phyloP scores from a whole-genome alignment of 2,888 invertebrate species.

The Plutella xylostella region DNA sequence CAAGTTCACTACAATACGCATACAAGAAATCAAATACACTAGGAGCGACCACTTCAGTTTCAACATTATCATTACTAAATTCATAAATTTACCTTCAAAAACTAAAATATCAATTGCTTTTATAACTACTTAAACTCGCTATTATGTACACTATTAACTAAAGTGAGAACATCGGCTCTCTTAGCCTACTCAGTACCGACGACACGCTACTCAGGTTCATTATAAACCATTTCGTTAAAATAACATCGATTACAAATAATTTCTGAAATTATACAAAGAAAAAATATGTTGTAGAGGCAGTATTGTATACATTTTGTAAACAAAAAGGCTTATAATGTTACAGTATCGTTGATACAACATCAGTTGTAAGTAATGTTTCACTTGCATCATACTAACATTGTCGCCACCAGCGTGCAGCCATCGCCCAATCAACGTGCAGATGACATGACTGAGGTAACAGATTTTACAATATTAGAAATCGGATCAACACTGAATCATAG shows the following conservation, averaged over 20 bases:
- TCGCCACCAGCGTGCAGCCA: no score
- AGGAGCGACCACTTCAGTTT: conserved; percentile 42
- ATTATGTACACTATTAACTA: conserved; percentile 55
- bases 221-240: neutral
- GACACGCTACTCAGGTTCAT: conserved; percentile 27
- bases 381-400: no score
- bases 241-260: neutral
- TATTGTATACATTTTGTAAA: no score
- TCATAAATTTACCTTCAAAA: conserved; percentile 47
- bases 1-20: conserved; percentile 47
- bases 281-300: no score
- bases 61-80: conserved; percentile 60
- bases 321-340: no score
- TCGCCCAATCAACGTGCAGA: no score
- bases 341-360: no score
- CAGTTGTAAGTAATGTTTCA: no score
- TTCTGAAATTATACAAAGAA: neutral
- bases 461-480: no score
- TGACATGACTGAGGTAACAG: no score
- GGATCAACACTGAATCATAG: no score
- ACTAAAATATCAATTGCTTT: conserved; percentile 47
- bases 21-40: conserved; percentile 40
- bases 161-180: conserved; percentile 57
- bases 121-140: conserved; percentile 44
- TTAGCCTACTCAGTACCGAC: conserved; percentile 36